Evolutionary conservation across 1,140 invertebrate genomes (phyloP).

Genomic region (Megalopta genalis): DNA sequence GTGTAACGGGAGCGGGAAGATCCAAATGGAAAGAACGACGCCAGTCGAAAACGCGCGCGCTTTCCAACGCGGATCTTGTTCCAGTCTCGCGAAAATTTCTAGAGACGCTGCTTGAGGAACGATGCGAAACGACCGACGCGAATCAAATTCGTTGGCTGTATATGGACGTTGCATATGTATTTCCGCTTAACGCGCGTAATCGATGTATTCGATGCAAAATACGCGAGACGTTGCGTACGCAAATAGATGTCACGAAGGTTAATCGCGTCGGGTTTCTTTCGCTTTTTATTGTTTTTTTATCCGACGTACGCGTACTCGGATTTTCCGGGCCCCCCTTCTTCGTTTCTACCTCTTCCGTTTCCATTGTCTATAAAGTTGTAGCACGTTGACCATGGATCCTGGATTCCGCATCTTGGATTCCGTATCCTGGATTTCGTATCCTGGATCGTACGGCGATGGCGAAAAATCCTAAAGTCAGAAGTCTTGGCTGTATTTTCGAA

Average conservation of each 20-base stretch:
- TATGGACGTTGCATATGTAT: slow-evolving; percentile 53
- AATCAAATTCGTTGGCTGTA: not conserved
- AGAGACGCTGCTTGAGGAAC: not conserved
- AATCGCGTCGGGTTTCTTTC: slow-evolving; percentile 17
- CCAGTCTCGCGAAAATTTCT: not conserved
- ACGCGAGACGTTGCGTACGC: slow-evolving; percentile 47
- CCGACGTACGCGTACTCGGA: not conserved
- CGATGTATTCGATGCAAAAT: slow-evolving; percentile 69
- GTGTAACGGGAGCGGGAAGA: not conserved
- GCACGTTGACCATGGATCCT: not conserved
- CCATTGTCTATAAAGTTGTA: too few relatives aligned
- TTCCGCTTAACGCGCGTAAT: slow-evolving; percentile 54
- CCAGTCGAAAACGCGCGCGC: too few relatives aligned
- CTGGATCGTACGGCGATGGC: not conserved
- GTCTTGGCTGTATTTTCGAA: slow-evolving; percentile 17
- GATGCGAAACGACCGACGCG: too few relatives aligned
- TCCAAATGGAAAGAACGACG: too few relatives aligned
- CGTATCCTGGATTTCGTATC: too few relatives aligned
- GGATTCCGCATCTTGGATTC: too few relatives aligned
- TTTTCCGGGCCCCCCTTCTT: not conserved
- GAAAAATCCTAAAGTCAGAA: not conserved
- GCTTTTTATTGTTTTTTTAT: not conserved
- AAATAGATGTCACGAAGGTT: slow-evolving; percentile 67
- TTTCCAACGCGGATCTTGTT: not conserved
- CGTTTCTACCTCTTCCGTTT: too few relatives aligned